Base-by-base conservation (phyloP, 64 coral and sea anemone genomes). In the Actinia equina region DNA sequence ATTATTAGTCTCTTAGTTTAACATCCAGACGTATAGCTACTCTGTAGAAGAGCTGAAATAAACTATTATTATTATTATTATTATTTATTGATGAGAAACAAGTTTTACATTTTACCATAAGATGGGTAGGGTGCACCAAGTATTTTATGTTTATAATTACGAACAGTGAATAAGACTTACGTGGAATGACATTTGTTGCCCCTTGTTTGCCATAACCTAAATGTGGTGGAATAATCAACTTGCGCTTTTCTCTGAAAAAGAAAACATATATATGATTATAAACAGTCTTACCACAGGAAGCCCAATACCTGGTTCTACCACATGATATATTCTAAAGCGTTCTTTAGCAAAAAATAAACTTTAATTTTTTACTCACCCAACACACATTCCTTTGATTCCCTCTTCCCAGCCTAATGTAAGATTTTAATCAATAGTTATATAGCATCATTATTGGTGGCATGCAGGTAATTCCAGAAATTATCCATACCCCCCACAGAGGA, bases 371-470 rank as follows among this genome's bases (percentile, higher is more conserved):
- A 61, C 95, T 86, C 79, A 98, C 96, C 96, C 96, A 6, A 98
- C 43, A 88, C 96, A 98, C 96, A 98, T 98, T 77, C 96, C 96
- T 88, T 89, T 92, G 54, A 98, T 94, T 49, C 96, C 96, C 59
- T 90, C 86, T 84, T 98, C 96, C 96, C 96, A 98, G 44, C 95
- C 95, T 98, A 62, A 16, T 53, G 79, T 67, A 5, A 59, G 70
- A 74, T 74, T 5, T 23, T 25, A 26, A 25, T 26, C 6, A 20
- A 26, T 74, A 74, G 46, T 49, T 49, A 49, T 49, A 49, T 49
- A 49, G 46, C 4, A 49, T 49, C 46, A 49, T 49, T 8, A 49
- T 49, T n/a, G n/a, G n/a, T n/a, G n/a, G n/a, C n/a, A n/a, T n/a
- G n/a, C n/a, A n/a, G n/a, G n/a, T n/a, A n/a, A n/a, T n/a, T n/a